Evolutionary conservation across 2,113 vertebrate genomes (phyloP), one percentile per base, ranked within the genome.

Genomic region (Strigops habroptila): DNA sequence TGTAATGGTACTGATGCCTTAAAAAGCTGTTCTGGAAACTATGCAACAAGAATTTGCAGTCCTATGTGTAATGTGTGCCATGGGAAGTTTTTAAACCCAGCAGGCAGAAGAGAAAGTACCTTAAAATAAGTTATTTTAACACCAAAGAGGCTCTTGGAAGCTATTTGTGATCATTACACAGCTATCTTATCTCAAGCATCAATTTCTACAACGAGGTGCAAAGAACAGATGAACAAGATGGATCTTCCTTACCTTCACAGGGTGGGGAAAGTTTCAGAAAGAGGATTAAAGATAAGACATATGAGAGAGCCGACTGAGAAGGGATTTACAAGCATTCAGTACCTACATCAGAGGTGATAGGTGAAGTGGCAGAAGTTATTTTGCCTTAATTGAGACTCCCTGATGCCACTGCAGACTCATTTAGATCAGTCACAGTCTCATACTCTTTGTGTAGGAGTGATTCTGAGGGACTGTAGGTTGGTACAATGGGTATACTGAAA

Each of bases 211-310:
- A 78, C 73, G 91, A 96, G 78, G 55, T 91, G 71, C 92, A 83
- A 94, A 90, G 89, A 94, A 93, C 12, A 90, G 90, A 82, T 49
- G 91, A 97, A 96, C 90, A 81, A 71, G 68, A 94, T 92, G 94
- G 96, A 96, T 96, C 93, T 97, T 94, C 74, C 97, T 97, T 95
- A 94, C 87, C 91, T 97, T 89, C 78, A 83, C 82, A 96, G 93
- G 88, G 68, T 60, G 65, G 93, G 46, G n/a, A 92, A 92, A 37
- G 70, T 64, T 82, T 71, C 68, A 46, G 16, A 53, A 63, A 79
- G 86, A 71, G 51, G 65, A 71, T 70, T 70, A 86, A 94, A 83
- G 43, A 6, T 8, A 82, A 94, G 83, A 77, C 60, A 79, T 87
- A 95, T 41, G 51, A 86, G 25, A 53, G 17, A 79, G 10, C 52